Evolutionary conservation across 92 coral and sea anemone genomes (phyloP), one percentile per base, ranked within the genome.

Genomic region (Galaxea fascicularis): DNA sequence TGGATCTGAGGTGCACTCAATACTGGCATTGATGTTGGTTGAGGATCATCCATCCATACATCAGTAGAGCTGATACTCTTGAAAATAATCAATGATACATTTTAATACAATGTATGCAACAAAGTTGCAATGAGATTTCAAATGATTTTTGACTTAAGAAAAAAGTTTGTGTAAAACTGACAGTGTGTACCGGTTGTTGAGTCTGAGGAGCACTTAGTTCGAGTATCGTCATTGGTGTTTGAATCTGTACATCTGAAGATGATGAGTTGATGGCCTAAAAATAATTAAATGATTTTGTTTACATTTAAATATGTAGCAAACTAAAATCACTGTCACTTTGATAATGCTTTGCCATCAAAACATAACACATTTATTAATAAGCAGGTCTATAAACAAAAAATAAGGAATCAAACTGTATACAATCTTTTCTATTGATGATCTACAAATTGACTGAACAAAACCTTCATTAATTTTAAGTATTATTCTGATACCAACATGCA

Each of bases 1-100:
- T 67, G 47, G 65, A 58, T 58, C 65, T 58, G 65, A 58, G 65
- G 65, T 58, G 65, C 65, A 58, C 25, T 28, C 65, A 58, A 58
- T 58, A 58, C 65, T 58, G 65, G 65, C 65, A 58, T 58, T 58
- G 65, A 20, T 58, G 65, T 58, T 58, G 22, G 65, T 58, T 58
- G 65, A 58, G 65, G 65, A 58, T 58, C 65, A 58, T 58, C 26
- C 22, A 22, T 58, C 25, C 26, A 13, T 58, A 58, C 65, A 58
- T 58, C 0, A 17, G 65, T 20, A 58, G 65, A 58, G 65, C 65
- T 58, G 65, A 28, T 58, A 58, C 65, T 58, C 65, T 58, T 58
- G 22, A 20, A 58, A 58, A 58, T 58, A 28, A 58, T 20, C 65
- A 58, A 28, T 21, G 65, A 58, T 58, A 58, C 65, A 58, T 58